Conservation (phyloP, 2,113 vertebrate species). For the Isurus oxyrinchus region DNA sequence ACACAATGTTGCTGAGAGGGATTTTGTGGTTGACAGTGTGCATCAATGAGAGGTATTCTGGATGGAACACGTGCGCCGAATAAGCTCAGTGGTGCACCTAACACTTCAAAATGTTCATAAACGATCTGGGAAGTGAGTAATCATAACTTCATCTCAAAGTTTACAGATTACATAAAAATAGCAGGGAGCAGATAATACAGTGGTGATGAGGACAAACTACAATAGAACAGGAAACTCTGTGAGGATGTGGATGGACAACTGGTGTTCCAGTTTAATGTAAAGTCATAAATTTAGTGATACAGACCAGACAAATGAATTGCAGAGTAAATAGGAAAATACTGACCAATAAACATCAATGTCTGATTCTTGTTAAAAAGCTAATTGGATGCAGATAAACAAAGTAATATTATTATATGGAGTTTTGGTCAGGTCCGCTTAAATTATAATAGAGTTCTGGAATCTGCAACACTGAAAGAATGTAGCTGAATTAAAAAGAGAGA, state of each 20-base stretch:
- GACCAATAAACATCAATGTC: neutral
- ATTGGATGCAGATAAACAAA: neutral
- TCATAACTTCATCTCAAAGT: too few species aligned
- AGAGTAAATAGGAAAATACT: neutral
- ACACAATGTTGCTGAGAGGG: neutral
- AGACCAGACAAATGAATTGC: neutral
- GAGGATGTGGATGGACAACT: neutral
- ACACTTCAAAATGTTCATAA: too few species aligned
- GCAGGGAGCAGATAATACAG: neutral
- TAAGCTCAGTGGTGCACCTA: too few species aligned
- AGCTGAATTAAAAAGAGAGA: neutral
- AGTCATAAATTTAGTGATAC: neutral
- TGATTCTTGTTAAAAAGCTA: neutral
- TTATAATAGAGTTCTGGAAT: neutral
- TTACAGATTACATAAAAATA: neutral
- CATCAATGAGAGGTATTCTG: too few species aligned
- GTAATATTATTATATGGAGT: neutral
- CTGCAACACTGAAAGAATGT: neutral
- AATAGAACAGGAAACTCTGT: neutral
- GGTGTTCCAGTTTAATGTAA: neutral
- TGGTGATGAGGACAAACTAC: neutral
- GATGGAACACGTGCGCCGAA: too few species aligned
- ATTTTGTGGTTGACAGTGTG: neutral
- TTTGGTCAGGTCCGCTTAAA: neutral
- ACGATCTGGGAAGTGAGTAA: too few species aligned